These are phyloP conservation scores for Ametastegia equiseti DNA, from an alignment of 2,888 invertebrate species.

Conservation along the genomic window DNA sequence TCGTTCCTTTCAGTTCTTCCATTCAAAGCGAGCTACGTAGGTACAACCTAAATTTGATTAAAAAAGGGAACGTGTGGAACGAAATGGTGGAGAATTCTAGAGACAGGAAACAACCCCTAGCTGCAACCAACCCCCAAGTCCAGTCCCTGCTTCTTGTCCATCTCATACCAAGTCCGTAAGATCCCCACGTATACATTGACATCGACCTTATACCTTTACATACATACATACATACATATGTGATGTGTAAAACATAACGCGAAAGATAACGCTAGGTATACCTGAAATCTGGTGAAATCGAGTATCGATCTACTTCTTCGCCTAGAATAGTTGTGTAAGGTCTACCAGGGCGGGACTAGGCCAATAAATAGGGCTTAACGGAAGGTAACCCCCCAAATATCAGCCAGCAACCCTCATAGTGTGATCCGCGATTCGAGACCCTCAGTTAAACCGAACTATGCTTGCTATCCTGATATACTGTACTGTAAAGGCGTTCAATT, in stretches of 20 bases:
- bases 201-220: no score
- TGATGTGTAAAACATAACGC: neutral
- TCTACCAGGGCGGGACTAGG: neutral
- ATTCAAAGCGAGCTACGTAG: conserved; percentile 13
- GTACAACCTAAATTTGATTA: conserved; percentile 45
- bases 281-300: conserved; percentile 20
- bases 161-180: no score
- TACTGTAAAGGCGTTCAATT: conserved; percentile 21
- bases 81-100: neutral
- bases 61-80: conserved; percentile 7
- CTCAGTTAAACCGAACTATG: conserved; percentile 22
- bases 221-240: neutral
- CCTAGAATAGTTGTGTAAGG: conserved; percentile 4
- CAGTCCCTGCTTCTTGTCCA: no score
- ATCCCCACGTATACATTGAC: no score
- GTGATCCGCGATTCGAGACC: conserved; percentile 35
- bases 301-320: conserved; percentile 25
- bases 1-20: conserved; percentile 32
- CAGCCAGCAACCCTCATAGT: conserved; percentile 7
- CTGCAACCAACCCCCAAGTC: no score
- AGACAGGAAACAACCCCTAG: neutral
- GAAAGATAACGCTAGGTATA: neutral
- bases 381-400: conserved; percentile 22
- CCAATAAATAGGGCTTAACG: conserved; percentile 40
- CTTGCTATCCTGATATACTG: neutral